phyloP scores from a whole-genome alignment of 2,797 vertebrate genomes.

The Clarias platycephalus region DNA sequence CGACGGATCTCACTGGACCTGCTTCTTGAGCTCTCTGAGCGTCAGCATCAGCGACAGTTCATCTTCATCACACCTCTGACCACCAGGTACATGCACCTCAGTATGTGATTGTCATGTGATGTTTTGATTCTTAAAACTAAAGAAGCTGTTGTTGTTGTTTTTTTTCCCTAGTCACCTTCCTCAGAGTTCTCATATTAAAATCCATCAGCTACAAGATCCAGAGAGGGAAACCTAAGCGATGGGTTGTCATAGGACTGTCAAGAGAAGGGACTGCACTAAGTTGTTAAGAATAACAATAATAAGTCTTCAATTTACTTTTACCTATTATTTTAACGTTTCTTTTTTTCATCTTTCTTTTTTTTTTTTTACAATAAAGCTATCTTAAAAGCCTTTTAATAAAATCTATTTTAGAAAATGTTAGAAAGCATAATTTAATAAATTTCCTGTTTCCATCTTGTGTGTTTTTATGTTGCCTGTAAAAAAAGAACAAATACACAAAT shows the following conservation, averaged over 20 bases:
- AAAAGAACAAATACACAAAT: slow-evolving; percentile 46
- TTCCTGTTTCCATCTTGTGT: neutral
- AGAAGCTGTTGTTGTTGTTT: neutral
- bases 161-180: slow-evolving; percentile 53
- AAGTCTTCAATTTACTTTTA: neutral
- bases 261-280: neutral
- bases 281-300: neutral
- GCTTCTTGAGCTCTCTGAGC: slow-evolving; percentile 67
- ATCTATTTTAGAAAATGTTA: neutral
- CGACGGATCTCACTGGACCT: slow-evolving; percentile 69
- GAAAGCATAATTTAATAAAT: neutral
- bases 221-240: slow-evolving; percentile 48
- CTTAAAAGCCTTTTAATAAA: neutral
- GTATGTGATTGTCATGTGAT: neutral
- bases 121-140: neutral
- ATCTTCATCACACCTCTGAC: slow-evolving; percentile 69
- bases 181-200: slow-evolving; percentile 55
- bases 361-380: slow-evolving; percentile 20
- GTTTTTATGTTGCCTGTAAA: neutral
- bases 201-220: slow-evolving; percentile 59
- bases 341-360: neutral
- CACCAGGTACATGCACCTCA: slow-evolving; percentile 61
- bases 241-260: slow-evolving; percentile 11
- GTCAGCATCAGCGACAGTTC: slow-evolving; percentile 69
- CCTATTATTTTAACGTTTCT: neutral